Base-by-base conservation (phyloP, 2,113 vertebrate genomes). In the Ceratotherium simum region DNA sequence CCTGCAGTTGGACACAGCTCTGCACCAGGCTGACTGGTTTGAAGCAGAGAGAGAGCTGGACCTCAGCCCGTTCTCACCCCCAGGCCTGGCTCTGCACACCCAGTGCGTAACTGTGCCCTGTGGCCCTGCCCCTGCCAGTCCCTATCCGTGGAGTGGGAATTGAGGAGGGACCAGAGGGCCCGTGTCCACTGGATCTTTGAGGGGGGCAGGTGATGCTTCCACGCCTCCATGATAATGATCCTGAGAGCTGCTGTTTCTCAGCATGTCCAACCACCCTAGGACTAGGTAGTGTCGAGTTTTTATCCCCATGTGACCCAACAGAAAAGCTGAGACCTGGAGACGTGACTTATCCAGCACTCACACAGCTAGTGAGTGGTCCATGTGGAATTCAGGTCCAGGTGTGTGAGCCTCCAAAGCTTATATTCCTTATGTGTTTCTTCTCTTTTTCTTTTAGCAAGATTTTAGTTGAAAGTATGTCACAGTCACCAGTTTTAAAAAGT, bases 111-210 rank as follows among this genome's bases (percentile, higher is more conserved):
- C 82, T 51, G 36, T 65, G n/a, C 11, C 33, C 3, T 3, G 25
- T 21, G 8, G 31, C 62, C 39, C 60, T 51, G 58, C 51, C 2
- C 36, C 17, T 14, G 36, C 10, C 0, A 0, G 16, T 31, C 58
- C 39, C n/a, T 88, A 58, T 58, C 46, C 4, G n/a, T 3, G 9
- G 46, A 42, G 29, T 7, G 25, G 46, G 62, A 39, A 10, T 7
- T 4, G 14, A 13, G 20, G 64, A 62, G 36, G 67, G 60, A 14
- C 11, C 20, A 56, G 69, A 58, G 23, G 85, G 21, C 20, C 21
- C 1, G 0, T 54, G 78, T 13, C 56, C 5, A 0, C 27, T 42
- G 31, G 48, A 1, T 70, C 16, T 46, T 2, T 58, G 48, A 85
- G 21, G 27, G 12, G 20, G 42, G 27, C 33, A 1, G 51, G 18